Evolutionary conservation across 2,888 invertebrate species (phyloP).

Genomic region (Lottia gigantea): DNA sequence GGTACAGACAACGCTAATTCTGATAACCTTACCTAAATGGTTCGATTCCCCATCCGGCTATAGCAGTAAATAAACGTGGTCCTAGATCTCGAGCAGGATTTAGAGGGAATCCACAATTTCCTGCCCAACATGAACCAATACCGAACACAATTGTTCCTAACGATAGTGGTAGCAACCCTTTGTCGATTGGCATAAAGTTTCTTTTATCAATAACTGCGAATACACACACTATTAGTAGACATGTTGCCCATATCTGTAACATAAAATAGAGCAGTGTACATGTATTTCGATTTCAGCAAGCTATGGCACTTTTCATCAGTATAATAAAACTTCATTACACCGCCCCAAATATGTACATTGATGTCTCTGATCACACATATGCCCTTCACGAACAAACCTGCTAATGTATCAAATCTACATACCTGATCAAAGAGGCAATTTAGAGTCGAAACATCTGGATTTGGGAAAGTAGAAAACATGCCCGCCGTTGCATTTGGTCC

Average conservation of each 20-base stretch:
- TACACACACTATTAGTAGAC: conserved; percentile 66
- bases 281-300: no score
- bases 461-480: conserved; percentile 71
- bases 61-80: conserved; percentile 71
- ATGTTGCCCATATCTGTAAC: conserved; percentile 68
- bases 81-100: conserved; percentile 74
- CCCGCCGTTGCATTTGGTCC: conserved; percentile 69
- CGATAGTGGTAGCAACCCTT: conserved; percentile 64
- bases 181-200: conserved; percentile 63
- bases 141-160: conserved; percentile 68
- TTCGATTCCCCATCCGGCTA: conserved; percentile 69
- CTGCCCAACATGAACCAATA: conserved; percentile 70
- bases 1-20: no score
- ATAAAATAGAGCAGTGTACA: no score
- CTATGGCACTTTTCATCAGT: no score
- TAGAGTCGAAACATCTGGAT: conserved; percentile 61
- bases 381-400: not conserved
- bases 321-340: no score
- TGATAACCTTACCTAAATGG: conserved; percentile 66
- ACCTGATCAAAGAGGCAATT: conserved; percentile 71
- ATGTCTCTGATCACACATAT: no score
- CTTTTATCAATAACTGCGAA: conserved; percentile 68
- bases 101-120: conserved; percentile 72
- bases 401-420: not conserved
- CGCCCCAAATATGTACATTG: no score